Evolutionary conservation across 2,888 invertebrate species (phyloP), one percentile per base, ranked within the genome.

Genomic region (Uloborus plumipes): DNA sequence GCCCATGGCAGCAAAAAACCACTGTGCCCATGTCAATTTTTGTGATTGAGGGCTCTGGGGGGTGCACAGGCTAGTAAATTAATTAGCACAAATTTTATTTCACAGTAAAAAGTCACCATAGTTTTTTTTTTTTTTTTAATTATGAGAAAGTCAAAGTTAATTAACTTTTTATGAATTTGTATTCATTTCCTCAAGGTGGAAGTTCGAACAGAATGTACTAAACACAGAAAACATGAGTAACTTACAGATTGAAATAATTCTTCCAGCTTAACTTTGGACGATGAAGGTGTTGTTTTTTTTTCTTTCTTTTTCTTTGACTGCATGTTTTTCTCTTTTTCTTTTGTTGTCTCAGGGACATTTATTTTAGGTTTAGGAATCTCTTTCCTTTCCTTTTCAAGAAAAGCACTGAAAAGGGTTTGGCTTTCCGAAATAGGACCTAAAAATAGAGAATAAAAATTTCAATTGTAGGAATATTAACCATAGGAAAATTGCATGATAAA

Each of bases 341-440:
- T 72, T 4, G 31, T 7, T n/a, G 72, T 49, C 58, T 71, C 70
- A 59, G 14, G 59, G 0, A 66, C 51, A 70, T 11, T 31, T 49
- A 39, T 53, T 62, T 83, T 83, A 1, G 51, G 50, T n/a, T 65
- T 84, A 39, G 67, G 31, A 9, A 31, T 47, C 14, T 75, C 65
- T 13, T 70, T 77, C 31, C 53, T 64, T 53, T 84, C 84, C 26
- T 83, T 70, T 18, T 85, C 84, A 51, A 78, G 26, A n/a, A 85
- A 78, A 14, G 79, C 76, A 58, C 67, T 51, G 18, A 75, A 85
- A 18, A 78, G 50, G 18, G 84, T 85, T 39, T 70, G 62, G 47
- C 67, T 79, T 67, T 84, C 76, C n/a, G 64, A 59, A 15, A 85
- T 81, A 16, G 77, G 80, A 71, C 62, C 85, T 82, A 62, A 39